Conservation (phyloP, 2,888 invertebrate species). For the Anaspis maculata region DNA sequence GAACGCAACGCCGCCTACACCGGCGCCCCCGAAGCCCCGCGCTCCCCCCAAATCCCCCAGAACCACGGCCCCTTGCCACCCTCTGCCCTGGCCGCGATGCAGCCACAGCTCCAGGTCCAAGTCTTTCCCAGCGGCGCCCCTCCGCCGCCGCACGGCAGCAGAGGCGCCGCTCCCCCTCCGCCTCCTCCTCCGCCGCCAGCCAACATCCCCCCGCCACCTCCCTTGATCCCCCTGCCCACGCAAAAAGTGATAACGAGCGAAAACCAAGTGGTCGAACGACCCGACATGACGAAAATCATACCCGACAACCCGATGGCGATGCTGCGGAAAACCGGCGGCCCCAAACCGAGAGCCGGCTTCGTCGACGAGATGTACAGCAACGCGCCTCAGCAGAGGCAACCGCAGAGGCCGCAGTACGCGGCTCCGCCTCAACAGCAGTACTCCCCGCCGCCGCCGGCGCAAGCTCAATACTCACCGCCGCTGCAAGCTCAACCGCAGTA, state of each 20-base stretch:
- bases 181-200: constrained; percentile 48
- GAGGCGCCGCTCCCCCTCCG: constrained; percentile 25
- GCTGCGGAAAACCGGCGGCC: constrained; percentile 60
- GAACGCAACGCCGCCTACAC: constrained; percentile 64
- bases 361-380: constrained; percentile 28
- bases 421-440: constrained; percentile 16
- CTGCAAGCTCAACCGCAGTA: constrained; percentile 21
- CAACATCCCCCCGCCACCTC: constrained; percentile 46
- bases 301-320: constrained; percentile 65
- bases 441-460: constrained; percentile 9
- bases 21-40: constrained; percentile 49
- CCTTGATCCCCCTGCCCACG: constrained; percentile 49
- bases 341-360: constrained; percentile 35
- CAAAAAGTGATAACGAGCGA: constrained; percentile 43
- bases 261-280: constrained; percentile 49
- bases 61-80: constrained; percentile 49
- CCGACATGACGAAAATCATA: constrained; percentile 60
- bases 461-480: constrained; percentile 38
- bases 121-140: constrained; percentile 41
- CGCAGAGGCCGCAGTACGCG: constrained; percentile 25
- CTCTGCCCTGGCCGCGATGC: constrained; percentile 53
- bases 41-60: constrained; percentile 37
- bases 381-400: constrained; percentile 31
- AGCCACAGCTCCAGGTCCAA: constrained; percentile 58
- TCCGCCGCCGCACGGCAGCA: constrained; percentile 29